Percentiles rank a stretch among this genome's conserved stretches.
These are phyloP conservation scores for Pogonomyrmex barbatus DNA, from an alignment of 1,140 invertebrate genomes.

Conservation along the genomic window DNA sequence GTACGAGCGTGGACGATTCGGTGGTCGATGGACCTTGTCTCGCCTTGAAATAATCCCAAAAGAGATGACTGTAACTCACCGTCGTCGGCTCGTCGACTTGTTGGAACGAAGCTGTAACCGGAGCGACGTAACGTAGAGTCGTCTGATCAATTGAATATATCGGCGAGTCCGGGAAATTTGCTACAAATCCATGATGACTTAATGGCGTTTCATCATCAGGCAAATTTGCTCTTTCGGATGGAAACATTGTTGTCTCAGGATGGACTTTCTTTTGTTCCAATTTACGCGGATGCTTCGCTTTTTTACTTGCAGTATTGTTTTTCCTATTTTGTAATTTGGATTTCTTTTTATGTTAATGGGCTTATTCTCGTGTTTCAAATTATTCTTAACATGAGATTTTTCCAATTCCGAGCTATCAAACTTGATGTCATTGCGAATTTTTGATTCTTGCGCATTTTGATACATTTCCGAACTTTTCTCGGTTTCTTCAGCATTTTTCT, in stretches of 20 bases:
- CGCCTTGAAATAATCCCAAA: slow-evolving; percentile 78
- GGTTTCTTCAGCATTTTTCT: slow-evolving; percentile 72
- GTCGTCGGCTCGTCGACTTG: slow-evolving; percentile 47
- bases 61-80: slow-evolving; percentile 66
- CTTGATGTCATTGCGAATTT: background rate
- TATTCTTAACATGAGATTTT: background rate
- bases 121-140: background rate
- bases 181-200: slow-evolving; percentile 4
- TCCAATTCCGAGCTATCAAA: background rate
- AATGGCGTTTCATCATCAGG: background rate
- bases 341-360: background rate
- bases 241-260: background rate
- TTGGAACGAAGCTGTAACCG: background rate
- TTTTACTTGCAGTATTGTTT: background rate
- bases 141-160: slow-evolving; percentile 6
- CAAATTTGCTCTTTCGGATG: background rate
- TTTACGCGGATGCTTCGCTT: background rate
- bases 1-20: background rate
- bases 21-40: slow-evolving; percentile 60
- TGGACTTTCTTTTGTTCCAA: background rate
- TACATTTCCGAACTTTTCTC: slow-evolving; percentile 69
- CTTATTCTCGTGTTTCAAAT: slow-evolving; percentile 36
- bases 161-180: background rate
- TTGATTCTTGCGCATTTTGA: slow-evolving; percentile 28
- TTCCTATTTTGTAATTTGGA: background rate